Evolutionary conservation across 1,140 invertebrate species (phyloP).

Genomic region (Sinonovacula constricta): DNA sequence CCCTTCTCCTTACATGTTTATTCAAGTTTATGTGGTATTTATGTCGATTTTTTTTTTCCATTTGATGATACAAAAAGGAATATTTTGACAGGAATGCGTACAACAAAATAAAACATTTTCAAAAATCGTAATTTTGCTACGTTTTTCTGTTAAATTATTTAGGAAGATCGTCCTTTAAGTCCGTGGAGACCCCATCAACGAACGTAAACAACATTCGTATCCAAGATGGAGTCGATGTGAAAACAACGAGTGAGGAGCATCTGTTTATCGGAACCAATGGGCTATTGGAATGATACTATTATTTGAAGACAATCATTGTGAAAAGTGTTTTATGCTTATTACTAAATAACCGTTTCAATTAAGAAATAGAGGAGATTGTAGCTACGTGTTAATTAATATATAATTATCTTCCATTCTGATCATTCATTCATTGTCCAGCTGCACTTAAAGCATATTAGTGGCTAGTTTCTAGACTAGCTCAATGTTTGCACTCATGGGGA

Average conservation of each 20-base stretch:
- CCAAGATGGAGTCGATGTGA: slow-evolving; percentile 40
- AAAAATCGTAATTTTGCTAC: too few species aligned
- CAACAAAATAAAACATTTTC: too few species aligned
- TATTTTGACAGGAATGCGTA: too few species aligned
- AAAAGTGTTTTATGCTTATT: not conserved
- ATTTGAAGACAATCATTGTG: not conserved
- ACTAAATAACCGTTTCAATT: slow-evolving; percentile 8
- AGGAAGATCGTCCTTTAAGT: too few species aligned
- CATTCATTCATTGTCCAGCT: not conserved
- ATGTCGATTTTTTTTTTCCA: too few species aligned
- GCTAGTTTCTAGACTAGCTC: not conserved
- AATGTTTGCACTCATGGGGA: slow-evolving; percentile 69
- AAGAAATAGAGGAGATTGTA: not conserved
- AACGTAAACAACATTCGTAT: slow-evolving; percentile 49
- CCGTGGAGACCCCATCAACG: slow-evolving; percentile 36
- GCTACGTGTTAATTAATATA: not conserved
- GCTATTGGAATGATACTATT: not conserved
- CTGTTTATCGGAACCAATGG: too few species aligned
- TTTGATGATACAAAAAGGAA: too few species aligned
- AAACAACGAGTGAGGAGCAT: too few species aligned
- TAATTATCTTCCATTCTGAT: not conserved
- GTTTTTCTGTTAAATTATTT: too few species aligned
- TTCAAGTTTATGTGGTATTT: too few species aligned
- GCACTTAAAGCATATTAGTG: not conserved
- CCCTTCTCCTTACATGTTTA: too few species aligned